Evolutionary conservation across 2,888 invertebrate species (phyloP), one percentile per base, ranked within the genome.

Genomic region (Zele albiditarsus): DNA sequence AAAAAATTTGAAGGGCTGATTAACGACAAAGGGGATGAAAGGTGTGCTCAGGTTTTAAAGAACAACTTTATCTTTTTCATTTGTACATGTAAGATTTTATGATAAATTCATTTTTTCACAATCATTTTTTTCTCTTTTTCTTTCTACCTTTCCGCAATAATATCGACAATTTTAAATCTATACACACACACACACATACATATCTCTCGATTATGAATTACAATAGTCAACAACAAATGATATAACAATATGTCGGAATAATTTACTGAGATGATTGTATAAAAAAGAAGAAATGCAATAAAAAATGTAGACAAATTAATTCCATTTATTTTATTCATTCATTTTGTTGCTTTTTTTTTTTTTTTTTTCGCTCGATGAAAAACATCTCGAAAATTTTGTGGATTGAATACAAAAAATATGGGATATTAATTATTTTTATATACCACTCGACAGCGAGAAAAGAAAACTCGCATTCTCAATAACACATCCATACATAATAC

Each of bases 161-260:
- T 6, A 46, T 46, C 16, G 46, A 46, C n/a, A n/a, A 46, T 46
- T 46, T n/a, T n/a, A 46, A 46, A 46, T 46, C 46, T 46, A 46
- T 46, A 46, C 16, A 42, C 42, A 16, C 46, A 46, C 12, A 46
- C 46, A 46, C 46, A 46, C 46, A 46, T 16, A n/a, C 46, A 46
- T 16, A 46, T 38, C 8, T n/a, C 20, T n/a, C n/a, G 20, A 20
- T 23, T 53, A 53, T 53, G 49, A 23, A 23, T 53, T 53, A 53
- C 49, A 53, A 53, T 53, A 23, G 20, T 49, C 49, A 53, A 53
- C 49, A 53, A 53, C n/a, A 53, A 53, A 53, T 53, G n/a, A 8
- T 53, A 53, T 23, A 53, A 53, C 49, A 53, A 53, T 23, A 53
- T 20, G 49, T n/a, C n/a, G 20, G 6, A 20, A 46, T n/a, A 46